These are phyloP conservation scores for Taenioides sp. DNA, from an alignment of 2,797 vertebrate species.

Conservation along the genomic window DNA sequence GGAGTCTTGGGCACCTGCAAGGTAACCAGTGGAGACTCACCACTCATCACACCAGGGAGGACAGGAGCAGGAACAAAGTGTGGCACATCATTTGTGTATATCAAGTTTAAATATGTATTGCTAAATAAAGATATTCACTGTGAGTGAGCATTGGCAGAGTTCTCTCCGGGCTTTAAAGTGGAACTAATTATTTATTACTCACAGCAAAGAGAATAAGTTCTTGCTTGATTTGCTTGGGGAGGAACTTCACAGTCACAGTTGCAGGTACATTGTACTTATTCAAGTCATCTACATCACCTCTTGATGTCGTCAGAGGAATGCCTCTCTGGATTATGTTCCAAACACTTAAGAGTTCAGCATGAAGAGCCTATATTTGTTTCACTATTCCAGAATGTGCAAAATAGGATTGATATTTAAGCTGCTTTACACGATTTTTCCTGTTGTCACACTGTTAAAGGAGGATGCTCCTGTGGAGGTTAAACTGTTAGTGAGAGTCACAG, in stretches of 20 bases:
- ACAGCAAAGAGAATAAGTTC: too few relatives aligned
- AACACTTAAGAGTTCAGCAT: background rate
- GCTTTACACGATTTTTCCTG: background rate
- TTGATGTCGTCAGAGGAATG: background rate
- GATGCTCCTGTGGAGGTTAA: background rate
- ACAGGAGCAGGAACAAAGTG: background rate
- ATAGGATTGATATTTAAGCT: background rate
- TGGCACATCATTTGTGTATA: background rate
- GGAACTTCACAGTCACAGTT: background rate
- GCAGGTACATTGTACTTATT: too few relatives aligned
- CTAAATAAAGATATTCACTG: background rate
- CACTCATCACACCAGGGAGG: background rate
- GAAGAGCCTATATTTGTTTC: background rate
- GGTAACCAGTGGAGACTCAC: constrained; percentile 36
- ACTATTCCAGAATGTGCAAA: background rate
- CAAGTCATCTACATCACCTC: background rate
- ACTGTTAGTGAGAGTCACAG: background rate
- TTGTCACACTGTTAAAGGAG: background rate
- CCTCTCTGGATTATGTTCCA: too few relatives aligned
- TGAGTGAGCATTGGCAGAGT: background rate
- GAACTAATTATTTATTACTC: background rate
- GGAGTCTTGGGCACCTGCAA: constrained; percentile 96
- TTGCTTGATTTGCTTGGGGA: background rate
- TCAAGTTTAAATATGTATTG: background rate
- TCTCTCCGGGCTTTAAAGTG: background rate